Evolutionary conservation across 92 coral and sea anemone species (phyloP).

Genomic region (Porites evermanni): DNA sequence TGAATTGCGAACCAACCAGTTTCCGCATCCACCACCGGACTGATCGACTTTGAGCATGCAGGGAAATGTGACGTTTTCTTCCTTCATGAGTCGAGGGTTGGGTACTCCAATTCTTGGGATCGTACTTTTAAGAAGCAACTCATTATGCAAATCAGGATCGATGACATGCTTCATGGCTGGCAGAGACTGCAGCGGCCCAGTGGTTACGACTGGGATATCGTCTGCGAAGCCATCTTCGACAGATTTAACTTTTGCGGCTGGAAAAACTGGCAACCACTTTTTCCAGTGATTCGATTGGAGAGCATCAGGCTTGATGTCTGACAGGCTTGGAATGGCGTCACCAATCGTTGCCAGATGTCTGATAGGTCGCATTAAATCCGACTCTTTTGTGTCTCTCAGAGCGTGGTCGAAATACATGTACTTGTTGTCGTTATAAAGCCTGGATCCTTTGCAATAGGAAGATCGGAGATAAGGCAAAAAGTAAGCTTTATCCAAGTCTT

Average conservation of each 20-base stretch:
- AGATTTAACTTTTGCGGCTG: background rate
- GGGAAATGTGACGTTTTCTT: background rate
- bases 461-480: background rate
- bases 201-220: background rate
- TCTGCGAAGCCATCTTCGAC: too few relatives aligned
- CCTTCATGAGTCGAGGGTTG: background rate
- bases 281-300: constrained; percentile 13
- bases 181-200: background rate
- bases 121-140: constrained; percentile 2
- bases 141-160: constrained; percentile 4
- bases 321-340: background rate
- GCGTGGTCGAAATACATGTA: background rate
- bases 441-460: background rate
- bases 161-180: background rate
- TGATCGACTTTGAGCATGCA: background rate
- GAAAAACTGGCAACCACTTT: constrained; percentile 9
- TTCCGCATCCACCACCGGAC: background rate
- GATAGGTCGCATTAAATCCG: background rate
- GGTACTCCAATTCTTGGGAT: background rate
- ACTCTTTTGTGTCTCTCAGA: background rate
- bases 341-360: background rate
- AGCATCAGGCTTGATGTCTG: background rate
- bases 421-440: background rate
- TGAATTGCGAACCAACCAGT: background rate
- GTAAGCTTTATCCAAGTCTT: too few relatives aligned